Evolutionary conservation across 2,113 vertebrate genomes (phyloP).

Genomic region (Anoura caudifer): DNA sequence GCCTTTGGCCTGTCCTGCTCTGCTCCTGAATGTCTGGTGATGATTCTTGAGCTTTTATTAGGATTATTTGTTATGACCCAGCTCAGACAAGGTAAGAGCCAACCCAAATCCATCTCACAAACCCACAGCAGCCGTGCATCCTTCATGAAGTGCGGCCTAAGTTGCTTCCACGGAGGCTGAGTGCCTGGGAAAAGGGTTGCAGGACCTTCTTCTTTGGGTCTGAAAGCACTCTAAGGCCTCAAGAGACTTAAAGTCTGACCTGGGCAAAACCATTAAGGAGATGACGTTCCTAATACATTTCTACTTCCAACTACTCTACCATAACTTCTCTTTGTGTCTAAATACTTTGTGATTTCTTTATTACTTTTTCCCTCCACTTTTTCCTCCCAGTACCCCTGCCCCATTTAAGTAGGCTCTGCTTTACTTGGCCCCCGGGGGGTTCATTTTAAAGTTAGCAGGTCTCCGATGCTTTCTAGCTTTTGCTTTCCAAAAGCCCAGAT

Average conservation of each 20-base stretch:
- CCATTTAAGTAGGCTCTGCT: not conserved
- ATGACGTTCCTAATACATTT: not conserved
- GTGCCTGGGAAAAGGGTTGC: not conserved
- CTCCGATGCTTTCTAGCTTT: not conserved
- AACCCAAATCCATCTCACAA: not conserved
- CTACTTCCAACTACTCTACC: not conserved
- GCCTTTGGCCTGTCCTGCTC: not conserved
- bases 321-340: not conserved
- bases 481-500: not conserved
- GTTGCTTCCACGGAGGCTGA: not conserved
- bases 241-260: not conserved
- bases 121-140: not conserved
- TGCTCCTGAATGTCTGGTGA: conserved; percentile 2
- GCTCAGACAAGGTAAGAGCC: not conserved
- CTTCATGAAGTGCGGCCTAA: not conserved
- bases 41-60: conserved; percentile 2
- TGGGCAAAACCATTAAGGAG: not conserved
- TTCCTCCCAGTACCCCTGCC: not conserved
- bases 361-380: not conserved
- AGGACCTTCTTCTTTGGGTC: not conserved
- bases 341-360: not conserved
- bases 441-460: not conserved
- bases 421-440: not conserved
- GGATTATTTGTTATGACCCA: conserved; percentile 25
- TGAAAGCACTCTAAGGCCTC: not conserved